Conservation (phyloP, 1,140 invertebrate species). For the Lepidurus packardi region DNA sequence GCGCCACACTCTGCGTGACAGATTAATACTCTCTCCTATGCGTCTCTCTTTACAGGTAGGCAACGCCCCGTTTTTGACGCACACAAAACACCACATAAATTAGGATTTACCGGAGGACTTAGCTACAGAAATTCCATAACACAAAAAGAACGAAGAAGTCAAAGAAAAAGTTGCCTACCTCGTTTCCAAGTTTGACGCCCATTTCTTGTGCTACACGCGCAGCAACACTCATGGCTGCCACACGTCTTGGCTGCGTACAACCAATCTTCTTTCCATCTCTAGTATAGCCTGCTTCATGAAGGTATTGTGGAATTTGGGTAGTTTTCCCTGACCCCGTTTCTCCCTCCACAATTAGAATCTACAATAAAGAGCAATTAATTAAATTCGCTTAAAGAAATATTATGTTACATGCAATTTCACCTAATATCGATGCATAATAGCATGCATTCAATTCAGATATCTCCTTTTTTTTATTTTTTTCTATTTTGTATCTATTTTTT, state of each 20-base stretch:
- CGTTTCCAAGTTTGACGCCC: slow-evolving; percentile 60
- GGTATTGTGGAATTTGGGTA: slow-evolving; percentile 97
- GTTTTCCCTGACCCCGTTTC: slow-evolving; percentile 98
- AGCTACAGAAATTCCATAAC: not conserved
- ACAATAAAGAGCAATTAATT: slow-evolving; percentile 38
- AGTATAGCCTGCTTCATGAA: slow-evolving; percentile 85
- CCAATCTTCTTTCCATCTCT: slow-evolving; percentile 72
- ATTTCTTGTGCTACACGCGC: slow-evolving; percentile 58
- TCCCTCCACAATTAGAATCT: slow-evolving; percentile 89
- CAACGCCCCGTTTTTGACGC: not conserved
- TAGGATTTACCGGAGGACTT: not conserved
- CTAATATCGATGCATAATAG: too few species aligned
- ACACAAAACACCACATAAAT: not conserved
- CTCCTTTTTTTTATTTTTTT: too few species aligned
- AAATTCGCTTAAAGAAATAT: too few species aligned
- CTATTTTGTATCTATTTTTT: slow-evolving; percentile 29
- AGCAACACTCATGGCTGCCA: slow-evolving; percentile 75
- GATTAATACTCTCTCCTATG: not conserved
- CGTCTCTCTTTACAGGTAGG: not conserved
- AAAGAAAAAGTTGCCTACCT: slow-evolving; percentile 40
- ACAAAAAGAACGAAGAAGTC: not conserved
- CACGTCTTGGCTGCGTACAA: slow-evolving; percentile 68
- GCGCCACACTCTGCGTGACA: not conserved
- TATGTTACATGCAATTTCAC: too few species aligned
- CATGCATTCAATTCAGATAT: too few species aligned